phyloP scores from a whole-genome alignment of 2,113 vertebrate genomes.

The Egretta garzetta region DNA sequence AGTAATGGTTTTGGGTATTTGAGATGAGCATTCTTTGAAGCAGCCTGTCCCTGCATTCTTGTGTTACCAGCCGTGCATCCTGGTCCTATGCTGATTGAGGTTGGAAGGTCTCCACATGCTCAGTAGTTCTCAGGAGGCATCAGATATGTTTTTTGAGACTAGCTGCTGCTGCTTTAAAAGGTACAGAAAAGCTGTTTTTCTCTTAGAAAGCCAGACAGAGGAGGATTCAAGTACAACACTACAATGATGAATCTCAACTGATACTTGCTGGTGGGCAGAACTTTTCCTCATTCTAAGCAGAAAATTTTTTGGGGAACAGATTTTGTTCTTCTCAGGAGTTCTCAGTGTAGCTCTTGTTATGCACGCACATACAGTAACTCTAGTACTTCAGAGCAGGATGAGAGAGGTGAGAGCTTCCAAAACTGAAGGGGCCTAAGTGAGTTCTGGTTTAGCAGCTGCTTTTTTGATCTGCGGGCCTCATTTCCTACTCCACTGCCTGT shows the following conservation, averaged over 20 bases:
- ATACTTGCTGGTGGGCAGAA: not conserved
- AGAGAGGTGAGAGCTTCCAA: not conserved
- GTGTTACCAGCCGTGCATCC: not conserved
- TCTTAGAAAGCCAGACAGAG: not conserved
- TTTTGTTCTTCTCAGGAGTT: not conserved
- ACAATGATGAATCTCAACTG: not conserved
- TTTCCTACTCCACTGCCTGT: not conserved
- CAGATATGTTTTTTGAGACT: not conserved
- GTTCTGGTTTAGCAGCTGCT: not conserved
- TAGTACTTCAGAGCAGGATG: not conserved
- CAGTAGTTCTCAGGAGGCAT: not conserved
- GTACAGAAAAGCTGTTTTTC: not conserved
- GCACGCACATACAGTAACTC: not conserved
- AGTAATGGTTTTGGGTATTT: not conserved
- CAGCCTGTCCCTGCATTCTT: not conserved
- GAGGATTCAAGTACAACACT: not conserved
- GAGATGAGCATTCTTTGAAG: not conserved
- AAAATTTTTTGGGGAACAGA: not conserved
- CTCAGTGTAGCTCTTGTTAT: not conserved
- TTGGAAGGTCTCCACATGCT: not conserved
- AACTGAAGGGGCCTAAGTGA: not conserved
- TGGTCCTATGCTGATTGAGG: not conserved
- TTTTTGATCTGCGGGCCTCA: not conserved
- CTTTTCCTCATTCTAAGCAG: not conserved
- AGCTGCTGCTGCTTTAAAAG: not conserved